Evolutionary conservation across 2,113 vertebrate species (phyloP), one percentile per base, ranked within the genome.

Genomic region (Cinclus mexicanus): DNA sequence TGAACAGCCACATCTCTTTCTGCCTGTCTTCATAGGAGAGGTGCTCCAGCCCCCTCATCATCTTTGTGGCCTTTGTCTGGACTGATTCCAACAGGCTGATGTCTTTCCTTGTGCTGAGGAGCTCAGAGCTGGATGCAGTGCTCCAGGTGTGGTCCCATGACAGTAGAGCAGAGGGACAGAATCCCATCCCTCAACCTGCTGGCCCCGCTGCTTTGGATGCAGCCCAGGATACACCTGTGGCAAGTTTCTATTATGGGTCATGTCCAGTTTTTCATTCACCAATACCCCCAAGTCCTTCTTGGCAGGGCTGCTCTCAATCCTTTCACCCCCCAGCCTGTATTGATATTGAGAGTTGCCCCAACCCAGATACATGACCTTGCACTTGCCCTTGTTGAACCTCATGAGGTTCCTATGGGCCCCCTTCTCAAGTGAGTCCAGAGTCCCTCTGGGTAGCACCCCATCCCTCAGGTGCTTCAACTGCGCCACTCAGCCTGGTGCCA

Each of bases 101-200:
- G 14, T 37, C 37, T 23, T 47, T 26, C 39, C 14, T n/a, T 37
- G 25, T 47, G 31, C 39, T 64, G 49, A 33, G 44, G 24, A 33
- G 12, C 15, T 28, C 49, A 59, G 44, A 59, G 25, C n/a, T 69
- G 25, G 9, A 57, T 10, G 15, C n/a, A 78, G 25, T 8, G 59
- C 19, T 68, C 8, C 55, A 53, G 7, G 4, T 47, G 19, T 7
- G 7, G 8, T 75, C 29, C 69, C 39, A 42, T 6, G 4, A 53
- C 44, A 47, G 37, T 0, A 19, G 42, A 63, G 33, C 0, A 37
- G 55, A 84, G 23, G 20, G 16, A 31, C 9, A 79, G 55, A 59
- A 53, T 31, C 49, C 37, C 3, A 1, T 50, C 41, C 10, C 26
- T 74, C 0, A 0, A 52, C 29, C 29, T 37, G 37, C 25, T 47